phyloP scores from a whole-genome alignment of 1,140 invertebrate genomes.

The Neodiprion lecontei region DNA sequence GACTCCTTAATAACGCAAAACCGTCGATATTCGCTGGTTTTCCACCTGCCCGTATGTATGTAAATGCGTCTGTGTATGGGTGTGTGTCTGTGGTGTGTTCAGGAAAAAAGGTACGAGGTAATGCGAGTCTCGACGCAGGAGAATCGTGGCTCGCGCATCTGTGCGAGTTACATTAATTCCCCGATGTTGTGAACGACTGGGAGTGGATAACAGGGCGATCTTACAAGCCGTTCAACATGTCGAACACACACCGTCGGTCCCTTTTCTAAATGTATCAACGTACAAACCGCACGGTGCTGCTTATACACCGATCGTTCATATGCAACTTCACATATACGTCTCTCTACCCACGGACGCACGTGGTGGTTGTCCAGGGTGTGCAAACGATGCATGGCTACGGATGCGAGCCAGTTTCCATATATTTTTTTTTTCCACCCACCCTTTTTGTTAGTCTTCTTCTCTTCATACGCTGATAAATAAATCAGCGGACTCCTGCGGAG shows the following conservation, averaged over 20 bases:
- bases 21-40: no score
- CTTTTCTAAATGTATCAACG: slow-evolving; percentile 14
- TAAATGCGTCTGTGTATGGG: no score
- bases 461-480: neutral
- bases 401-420: slow-evolving; percentile 14
- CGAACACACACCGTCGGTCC: slow-evolving; percentile 29
- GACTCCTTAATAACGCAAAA: no score
- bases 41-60: no score
- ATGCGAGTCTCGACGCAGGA: no score
- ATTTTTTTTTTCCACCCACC: slow-evolving; percentile 11
- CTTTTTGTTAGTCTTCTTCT: slow-evolving; percentile 18
- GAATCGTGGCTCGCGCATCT: no score
- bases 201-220: slow-evolving; percentile 36
- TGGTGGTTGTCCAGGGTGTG: neutral
- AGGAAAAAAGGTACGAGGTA: no score
- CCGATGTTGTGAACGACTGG: slow-evolving; percentile 25
- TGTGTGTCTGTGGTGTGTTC: no score
- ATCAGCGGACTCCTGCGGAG: no score
- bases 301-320: slow-evolving; percentile 24
- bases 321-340: slow-evolving; percentile 9
- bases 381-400: neutral
- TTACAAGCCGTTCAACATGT: slow-evolving; percentile 47
- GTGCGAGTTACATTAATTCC: neutral
- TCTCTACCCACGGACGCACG: slow-evolving; percentile 18
- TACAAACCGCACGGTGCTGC: slow-evolving; percentile 17